phyloP scores from a whole-genome alignment of 2,888 invertebrate species.

The Lamellibrachia satsuma region DNA sequence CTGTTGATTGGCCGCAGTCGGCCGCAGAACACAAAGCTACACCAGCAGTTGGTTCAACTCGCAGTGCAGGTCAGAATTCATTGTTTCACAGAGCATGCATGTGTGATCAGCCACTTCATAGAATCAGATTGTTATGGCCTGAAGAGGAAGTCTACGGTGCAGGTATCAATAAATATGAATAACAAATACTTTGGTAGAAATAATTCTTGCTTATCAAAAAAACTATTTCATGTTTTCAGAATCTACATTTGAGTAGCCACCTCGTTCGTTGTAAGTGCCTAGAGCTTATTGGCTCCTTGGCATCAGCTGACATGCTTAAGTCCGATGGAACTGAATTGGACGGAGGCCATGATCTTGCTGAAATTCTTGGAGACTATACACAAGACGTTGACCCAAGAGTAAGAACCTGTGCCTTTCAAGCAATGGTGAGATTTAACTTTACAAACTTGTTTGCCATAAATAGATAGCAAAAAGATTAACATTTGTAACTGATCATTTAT shows the following conservation, averaged over 20 bases:
- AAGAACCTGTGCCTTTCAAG: conserved; percentile 86
- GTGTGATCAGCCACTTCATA: too few relatives aligned
- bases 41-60: conserved; percentile 72
- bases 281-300: conserved; percentile 77
- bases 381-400: conserved; percentile 89
- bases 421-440: conserved; percentile 73
- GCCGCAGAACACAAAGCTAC: conserved; percentile 70
- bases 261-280: conserved; percentile 82
- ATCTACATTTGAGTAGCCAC: conserved; percentile 69
- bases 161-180: background rate
- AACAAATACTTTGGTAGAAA: background rate
- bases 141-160: background rate
- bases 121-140: background rate
- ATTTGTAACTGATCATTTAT: background rate
- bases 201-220: background rate
- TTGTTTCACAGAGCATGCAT: background rate
- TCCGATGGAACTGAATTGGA: background rate
- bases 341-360: conserved; percentile 68
- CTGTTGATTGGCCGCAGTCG: conserved; percentile 77
- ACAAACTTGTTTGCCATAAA: background rate
- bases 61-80: conserved; percentile 64
- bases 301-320: conserved; percentile 47
- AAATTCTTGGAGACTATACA: conserved; percentile 84
- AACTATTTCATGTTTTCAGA: conserved; percentile 44
- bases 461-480: background rate